A percentile compares a stretch with the other conserved stretches of the same genome.
Conservation (phyloP, 2,113 vertebrate species). For the Pygoscelis antarcticus region DNA sequence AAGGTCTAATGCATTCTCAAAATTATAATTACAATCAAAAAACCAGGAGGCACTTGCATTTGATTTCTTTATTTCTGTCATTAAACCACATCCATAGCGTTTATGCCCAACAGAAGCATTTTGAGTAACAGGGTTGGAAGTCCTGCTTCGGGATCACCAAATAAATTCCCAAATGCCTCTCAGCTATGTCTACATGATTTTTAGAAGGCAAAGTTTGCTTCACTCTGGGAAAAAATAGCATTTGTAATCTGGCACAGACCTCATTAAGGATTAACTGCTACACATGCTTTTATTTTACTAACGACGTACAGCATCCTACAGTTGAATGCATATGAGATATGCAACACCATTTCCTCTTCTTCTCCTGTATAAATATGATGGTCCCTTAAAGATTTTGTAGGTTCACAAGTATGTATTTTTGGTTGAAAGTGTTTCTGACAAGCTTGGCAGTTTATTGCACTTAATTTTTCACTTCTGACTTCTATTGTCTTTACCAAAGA, state of each 20-base stretch:
- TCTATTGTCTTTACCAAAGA: neutral
- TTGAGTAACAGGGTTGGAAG: neutral
- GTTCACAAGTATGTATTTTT: neutral
- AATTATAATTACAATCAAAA: neutral
- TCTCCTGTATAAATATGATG: neutral
- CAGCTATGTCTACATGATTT: neutral
- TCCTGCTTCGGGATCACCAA: neutral
- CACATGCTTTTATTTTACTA: neutral
- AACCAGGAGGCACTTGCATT: neutral
- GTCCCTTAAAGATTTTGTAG: neutral
- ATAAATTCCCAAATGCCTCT: neutral
- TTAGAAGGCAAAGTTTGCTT: neutral
- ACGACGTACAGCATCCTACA: neutral
- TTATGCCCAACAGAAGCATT: neutral
- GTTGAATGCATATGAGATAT: rapidly evolving
- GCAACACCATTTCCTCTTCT: neutral
- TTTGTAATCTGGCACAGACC: neutral
- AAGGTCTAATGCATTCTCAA: neutral
- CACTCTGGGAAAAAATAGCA: neutral
- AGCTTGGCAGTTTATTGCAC: neutral
- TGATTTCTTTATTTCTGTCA: neutral
- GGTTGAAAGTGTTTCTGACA: neutral
- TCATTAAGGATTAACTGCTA: neutral
- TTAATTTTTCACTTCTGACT: neutral
- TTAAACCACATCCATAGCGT: neutral